Conservation (phyloP, 2,888 invertebrate genomes). For the Hemithea aestivaria region DNA sequence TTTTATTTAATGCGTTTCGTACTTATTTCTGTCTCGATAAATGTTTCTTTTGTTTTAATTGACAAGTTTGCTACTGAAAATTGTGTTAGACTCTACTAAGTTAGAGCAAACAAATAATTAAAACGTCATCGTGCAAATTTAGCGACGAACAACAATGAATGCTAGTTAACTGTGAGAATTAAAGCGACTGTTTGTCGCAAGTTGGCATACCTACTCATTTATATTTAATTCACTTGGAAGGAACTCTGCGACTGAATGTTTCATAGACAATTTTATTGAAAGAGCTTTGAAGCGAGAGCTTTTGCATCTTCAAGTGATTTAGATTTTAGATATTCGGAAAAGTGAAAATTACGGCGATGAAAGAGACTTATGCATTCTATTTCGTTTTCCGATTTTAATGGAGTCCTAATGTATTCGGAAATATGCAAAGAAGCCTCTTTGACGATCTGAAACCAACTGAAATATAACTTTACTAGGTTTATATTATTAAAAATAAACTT, state of each 20-base stretch:
- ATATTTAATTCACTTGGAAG: slow-evolving; percentile 37
- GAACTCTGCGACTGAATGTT: slow-evolving; percentile 32
- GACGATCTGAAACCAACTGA: neutral
- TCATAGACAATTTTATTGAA: slow-evolving; percentile 18
- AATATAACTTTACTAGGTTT: neutral
- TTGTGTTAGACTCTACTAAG: too few relatives aligned
- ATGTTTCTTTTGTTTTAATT: slow-evolving; percentile 3
- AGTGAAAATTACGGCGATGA: slow-evolving; percentile 7
- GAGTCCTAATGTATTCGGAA: slow-evolving; percentile 3
- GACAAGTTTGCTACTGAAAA: too few relatives aligned
- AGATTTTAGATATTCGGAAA: slow-evolving; percentile 3
- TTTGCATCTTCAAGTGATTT: slow-evolving; percentile 9
- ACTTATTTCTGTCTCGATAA: slow-evolving; percentile 2
- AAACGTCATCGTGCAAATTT: slow-evolving; percentile 4
- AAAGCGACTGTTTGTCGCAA: slow-evolving; percentile 32
- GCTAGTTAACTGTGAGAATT: slow-evolving; percentile 39
- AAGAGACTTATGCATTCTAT: slow-evolving; percentile 13
- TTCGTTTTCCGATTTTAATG: slow-evolving; percentile 11
- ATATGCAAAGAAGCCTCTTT: neutral
- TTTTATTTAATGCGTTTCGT: slow-evolving; percentile 19
- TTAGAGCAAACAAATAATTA: neutral
- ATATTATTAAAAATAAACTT: too few relatives aligned
- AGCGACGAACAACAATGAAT: slow-evolving; percentile 35
- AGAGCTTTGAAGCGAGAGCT: slow-evolving; percentile 19
- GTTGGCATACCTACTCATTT: slow-evolving; percentile 27